Conservation (phyloP, 2,113 vertebrate species). For the Cebus imitator region DNA sequence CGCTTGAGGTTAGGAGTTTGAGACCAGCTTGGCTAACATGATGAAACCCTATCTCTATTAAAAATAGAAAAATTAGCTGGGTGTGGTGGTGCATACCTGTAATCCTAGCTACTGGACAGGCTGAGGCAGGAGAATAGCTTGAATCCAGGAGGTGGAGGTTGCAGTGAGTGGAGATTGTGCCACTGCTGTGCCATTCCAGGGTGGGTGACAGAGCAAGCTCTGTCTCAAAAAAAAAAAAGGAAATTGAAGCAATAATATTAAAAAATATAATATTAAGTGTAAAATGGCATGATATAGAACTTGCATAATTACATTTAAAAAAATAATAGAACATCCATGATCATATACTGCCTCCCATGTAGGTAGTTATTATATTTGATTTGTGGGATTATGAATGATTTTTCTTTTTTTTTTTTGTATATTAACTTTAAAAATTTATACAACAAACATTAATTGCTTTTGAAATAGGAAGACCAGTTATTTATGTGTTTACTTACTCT, state of each 20-base stretch:
- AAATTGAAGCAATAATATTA: neutral
- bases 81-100: too few species aligned
- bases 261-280: neutral
- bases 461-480: neutral
- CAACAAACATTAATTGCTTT: neutral
- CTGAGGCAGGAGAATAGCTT: too few species aligned
- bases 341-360: neutral
- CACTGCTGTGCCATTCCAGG: too few species aligned
- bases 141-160: too few species aligned
- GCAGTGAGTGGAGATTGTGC: too few species aligned
- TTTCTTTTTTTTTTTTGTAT: neutral
- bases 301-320: neutral
- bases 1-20: too few species aligned
- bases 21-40: too few species aligned
- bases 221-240: too few species aligned
- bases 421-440: neutral
- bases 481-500: neutral
- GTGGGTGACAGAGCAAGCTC: too few species aligned
- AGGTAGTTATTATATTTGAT: neutral
- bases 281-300: neutral
- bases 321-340: neutral
- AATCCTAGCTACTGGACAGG: too few species aligned
- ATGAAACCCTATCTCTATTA: too few species aligned
- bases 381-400: neutral
- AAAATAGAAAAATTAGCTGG: too few species aligned